A percentile compares a stretch with the other conserved stretches of the same genome.
Evolutionary conservation across 2,113 vertebrate genomes (phyloP).

Genomic region (Raphicerus campestris): DNA sequence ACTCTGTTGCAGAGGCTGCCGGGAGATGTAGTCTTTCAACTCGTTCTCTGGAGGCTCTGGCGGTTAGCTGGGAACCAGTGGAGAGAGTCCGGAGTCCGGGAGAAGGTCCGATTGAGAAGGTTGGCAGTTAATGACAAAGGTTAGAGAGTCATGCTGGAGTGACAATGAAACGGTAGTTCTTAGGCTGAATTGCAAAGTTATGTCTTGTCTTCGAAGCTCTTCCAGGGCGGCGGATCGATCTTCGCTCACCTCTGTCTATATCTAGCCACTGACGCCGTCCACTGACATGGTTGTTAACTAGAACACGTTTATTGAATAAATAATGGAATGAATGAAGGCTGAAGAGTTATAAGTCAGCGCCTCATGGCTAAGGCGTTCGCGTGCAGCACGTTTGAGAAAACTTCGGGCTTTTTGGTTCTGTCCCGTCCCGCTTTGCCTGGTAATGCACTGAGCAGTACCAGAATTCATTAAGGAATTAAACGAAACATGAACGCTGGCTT

Average conservation of each 20-base stretch:
- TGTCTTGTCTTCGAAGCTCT: neutral
- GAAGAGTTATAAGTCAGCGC: neutral
- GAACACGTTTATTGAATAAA: neutral
- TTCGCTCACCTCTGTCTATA: neutral
- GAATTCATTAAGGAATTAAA: constrained; percentile 1
- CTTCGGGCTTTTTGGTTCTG: neutral
- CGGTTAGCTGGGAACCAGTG: fast-evolving
- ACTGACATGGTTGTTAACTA: neutral
- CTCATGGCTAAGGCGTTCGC: neutral
- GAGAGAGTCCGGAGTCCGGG: fast-evolving
- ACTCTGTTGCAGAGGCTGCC: neutral
- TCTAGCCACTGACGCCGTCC: neutral
- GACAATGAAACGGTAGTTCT: neutral
- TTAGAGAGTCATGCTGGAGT: neutral
- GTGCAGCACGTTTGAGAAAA: neutral
- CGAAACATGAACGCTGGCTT: neutral
- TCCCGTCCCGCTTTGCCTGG: neutral
- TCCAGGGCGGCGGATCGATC: neutral
- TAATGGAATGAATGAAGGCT: neutral
- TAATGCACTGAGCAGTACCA: neutral
- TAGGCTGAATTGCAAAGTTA: neutral
- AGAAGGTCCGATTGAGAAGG: neutral
- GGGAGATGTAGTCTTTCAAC: neutral
- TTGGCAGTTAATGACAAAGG: neutral
- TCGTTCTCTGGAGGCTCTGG: fast-evolving